phyloP scores from a whole-genome alignment of 2,888 invertebrate genomes.

The Megaustenia siamemsis region DNA sequence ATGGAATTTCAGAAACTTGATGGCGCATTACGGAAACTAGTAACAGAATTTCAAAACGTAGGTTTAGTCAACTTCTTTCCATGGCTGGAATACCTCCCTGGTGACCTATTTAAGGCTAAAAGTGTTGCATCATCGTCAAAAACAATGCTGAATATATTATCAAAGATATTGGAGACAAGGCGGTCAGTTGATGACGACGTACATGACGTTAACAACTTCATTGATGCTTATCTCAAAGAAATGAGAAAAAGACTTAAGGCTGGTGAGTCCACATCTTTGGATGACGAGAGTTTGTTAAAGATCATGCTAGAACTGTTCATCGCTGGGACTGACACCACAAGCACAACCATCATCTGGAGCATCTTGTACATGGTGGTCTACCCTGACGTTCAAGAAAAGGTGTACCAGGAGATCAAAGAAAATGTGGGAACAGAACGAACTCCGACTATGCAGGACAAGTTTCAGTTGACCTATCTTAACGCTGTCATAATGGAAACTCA shows the following conservation, averaged over 20 bases:
- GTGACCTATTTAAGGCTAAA: constrained; percentile 21
- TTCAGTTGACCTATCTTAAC: constrained; percentile 34
- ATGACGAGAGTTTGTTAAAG: not conserved
- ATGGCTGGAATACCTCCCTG: constrained; percentile 2
- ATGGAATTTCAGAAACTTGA: not conserved
- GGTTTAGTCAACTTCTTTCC: constrained; percentile 24
- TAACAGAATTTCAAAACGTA: not conserved
- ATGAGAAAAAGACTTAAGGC: not conserved
- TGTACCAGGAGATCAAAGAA: constrained; percentile 37
- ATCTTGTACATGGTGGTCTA: constrained; percentile 16
- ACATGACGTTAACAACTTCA: constrained; percentile 7
- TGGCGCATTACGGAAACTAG: not conserved
- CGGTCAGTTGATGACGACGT: not conserved
- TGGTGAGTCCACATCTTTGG: not conserved
- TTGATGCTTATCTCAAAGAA: not conserved
- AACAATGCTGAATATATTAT: not conserved
- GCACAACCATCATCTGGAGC: constrained; percentile 18
- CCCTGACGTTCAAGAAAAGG: constrained; percentile 23
- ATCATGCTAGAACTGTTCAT: not conserved
- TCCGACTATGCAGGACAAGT: constrained; percentile 33
- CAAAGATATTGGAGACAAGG: not conserved
- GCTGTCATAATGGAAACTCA: constrained; percentile 49
- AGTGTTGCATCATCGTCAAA: not conserved
- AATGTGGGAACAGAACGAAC: constrained; percentile 42
- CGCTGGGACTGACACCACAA: constrained; percentile 12